Evolutionary conservation across 2,888 invertebrate species (phyloP).

Genomic region (Drosophila neotestacea): DNA sequence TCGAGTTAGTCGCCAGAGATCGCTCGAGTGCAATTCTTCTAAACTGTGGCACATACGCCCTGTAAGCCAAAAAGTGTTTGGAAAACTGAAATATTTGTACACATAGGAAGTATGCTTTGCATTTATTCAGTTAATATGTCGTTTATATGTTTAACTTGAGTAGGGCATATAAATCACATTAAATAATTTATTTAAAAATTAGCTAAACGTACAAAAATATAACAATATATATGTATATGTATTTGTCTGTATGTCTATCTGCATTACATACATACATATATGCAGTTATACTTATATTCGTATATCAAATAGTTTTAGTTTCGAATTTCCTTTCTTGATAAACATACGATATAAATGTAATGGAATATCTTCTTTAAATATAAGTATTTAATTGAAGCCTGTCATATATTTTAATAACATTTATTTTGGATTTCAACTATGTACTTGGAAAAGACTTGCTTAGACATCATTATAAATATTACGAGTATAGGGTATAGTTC

Average conservation of each 20-base stretch:
- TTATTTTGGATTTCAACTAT: constrained; percentile 37
- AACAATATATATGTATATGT: constrained; percentile 65
- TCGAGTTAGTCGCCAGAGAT: constrained; percentile 29
- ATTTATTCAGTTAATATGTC: constrained; percentile 50
- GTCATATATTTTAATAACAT: constrained; percentile 24
- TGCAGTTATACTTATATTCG: constrained; percentile 35
- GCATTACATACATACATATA: neutral
- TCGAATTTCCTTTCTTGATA: constrained; percentile 22
- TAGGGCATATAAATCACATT: constrained; percentile 78
- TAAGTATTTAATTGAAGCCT: constrained; percentile 19
- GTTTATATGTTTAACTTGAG: constrained; percentile 73
- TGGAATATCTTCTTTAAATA: constrained; percentile 41
- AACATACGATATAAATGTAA: constrained; percentile 36
- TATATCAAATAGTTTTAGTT: constrained; percentile 46
- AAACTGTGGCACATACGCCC: constrained; percentile 36
- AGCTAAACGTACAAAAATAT: constrained; percentile 82
- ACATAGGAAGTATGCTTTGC: constrained; percentile 48
- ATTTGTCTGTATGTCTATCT: constrained; percentile 7
- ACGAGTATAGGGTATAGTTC: constrained; percentile 19
- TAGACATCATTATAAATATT: constrained; percentile 7
- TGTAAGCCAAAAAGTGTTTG: neutral
- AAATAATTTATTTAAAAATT: constrained; percentile 79
- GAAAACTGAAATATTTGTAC: constrained; percentile 1
- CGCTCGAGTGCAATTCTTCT: constrained; percentile 10
- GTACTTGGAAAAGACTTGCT: constrained; percentile 37